Evolutionary conservation across 2,113 vertebrate genomes (phyloP).

Genomic region (Chaenogobius annularis): DNA sequence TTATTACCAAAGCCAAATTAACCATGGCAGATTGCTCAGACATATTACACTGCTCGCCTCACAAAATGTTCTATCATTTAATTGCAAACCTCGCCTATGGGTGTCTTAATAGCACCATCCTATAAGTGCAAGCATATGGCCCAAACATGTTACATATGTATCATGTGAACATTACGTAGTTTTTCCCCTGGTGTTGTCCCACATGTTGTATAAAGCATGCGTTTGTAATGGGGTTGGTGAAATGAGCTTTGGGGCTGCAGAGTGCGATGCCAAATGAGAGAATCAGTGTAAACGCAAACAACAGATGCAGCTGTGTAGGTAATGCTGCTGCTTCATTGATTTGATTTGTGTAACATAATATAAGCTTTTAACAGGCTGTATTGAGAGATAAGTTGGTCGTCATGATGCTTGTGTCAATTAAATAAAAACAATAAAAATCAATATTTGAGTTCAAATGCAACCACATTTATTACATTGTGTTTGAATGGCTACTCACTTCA

Average conservation of each 20-base stretch:
- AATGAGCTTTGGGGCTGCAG: neutral
- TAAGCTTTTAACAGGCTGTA: neutral
- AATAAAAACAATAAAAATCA: no score
- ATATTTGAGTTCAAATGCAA: no score
- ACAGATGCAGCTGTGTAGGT: slow-evolving; percentile 5
- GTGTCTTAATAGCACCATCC: slow-evolving; percentile 27
- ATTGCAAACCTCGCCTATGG: slow-evolving; percentile 55
- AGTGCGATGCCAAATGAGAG: neutral
- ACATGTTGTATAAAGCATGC: neutral
- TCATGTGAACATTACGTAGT: slow-evolving; percentile 3
- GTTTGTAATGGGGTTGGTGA: neutral
- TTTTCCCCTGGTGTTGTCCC: neutral
- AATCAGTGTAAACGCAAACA: slow-evolving; percentile 6
- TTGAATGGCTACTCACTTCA: no score
- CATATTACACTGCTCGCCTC: slow-evolving; percentile 48
- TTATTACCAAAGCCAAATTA: slow-evolving; percentile 60
- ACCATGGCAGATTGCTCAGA: slow-evolving; percentile 53
- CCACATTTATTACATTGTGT: no score
- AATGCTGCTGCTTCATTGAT: neutral
- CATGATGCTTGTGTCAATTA: neutral
- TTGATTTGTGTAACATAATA: neutral
- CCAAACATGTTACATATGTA: slow-evolving; percentile 14
- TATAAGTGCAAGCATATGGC: slow-evolving; percentile 21
- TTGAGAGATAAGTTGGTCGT: neutral
- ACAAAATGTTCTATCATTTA: slow-evolving; percentile 53